Evolutionary conservation across 2,888 invertebrate genomes (phyloP), one percentile per base, ranked within the genome.

Genomic region (Amitus sp.): DNA sequence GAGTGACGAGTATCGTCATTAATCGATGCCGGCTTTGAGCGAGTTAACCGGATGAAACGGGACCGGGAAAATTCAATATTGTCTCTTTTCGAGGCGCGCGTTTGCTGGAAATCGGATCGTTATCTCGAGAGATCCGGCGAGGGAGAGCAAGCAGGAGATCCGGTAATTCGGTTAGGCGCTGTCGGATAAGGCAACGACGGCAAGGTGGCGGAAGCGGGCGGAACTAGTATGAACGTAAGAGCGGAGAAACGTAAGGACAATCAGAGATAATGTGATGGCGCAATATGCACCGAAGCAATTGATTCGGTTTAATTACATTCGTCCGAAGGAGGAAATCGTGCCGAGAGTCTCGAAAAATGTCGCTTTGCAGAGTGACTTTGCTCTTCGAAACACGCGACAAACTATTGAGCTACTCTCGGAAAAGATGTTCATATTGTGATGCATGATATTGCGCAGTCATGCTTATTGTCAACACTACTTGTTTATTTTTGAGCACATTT

Each of bases 1-100:
- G 48, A 23, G 48, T 55, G 60, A 71, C 65, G 73, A 73, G 71
- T 73, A 73, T 72, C 71, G 70, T 72, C 73, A 67, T 73, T 73
- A 70, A 71, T 66, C 67, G 72, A 73, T 75, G 73, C 66, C 59
- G 71, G 64, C 65, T 52, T 63, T 46, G 62, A 54, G 57, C 48
- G 48, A 64, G 37, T 65, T 3, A 7, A 7, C 3, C 4, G 23
- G 7, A 23, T 3, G 23, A 23, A 23, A 7, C 4, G 23, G 27
- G 59, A 51, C 20, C 47, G 56, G 39, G 48, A 37, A 58, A 63
- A 60, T 64, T 56, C 53, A 56, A 59, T 57, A 39, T 57, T 12
- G 47, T 37, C 50, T 23, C 45, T 49, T 62, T 50, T 20, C 54
- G 27, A 49, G 23, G 51, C 39, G 13, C 43, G 12, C 37, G 30